Percentiles rank a stretch among this genome's conserved stretches.
Conservation (phyloP, 2,888 invertebrate species). For the Punctoribates punctum region DNA sequence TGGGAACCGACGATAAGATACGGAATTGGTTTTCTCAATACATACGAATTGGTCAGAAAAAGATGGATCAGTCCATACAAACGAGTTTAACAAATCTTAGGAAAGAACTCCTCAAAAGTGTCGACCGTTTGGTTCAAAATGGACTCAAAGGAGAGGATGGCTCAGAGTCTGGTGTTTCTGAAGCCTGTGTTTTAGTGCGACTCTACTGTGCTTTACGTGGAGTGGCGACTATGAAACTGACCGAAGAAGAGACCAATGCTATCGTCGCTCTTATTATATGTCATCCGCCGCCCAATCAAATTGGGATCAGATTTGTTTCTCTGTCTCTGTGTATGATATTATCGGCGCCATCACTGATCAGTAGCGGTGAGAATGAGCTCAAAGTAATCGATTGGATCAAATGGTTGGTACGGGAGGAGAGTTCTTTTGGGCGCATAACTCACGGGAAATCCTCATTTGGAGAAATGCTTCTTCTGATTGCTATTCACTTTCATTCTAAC, state of each 20-base stretch:
- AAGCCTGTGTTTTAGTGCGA: conserved; percentile 82
- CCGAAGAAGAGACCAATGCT: conserved; percentile 82
- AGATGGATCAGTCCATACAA: conserved; percentile 36
- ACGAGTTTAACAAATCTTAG: conserved; percentile 38
- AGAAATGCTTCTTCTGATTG: conserved; percentile 90
- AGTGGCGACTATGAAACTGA: conserved; percentile 87
- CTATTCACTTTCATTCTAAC: conserved; percentile 94
- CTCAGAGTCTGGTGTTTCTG: conserved; percentile 66
- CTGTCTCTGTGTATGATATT: conserved; percentile 89
- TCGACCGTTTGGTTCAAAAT: conserved; percentile 31
- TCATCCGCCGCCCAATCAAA: conserved; percentile 82
- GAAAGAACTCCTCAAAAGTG: conserved; percentile 33
- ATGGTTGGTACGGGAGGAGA: conserved; percentile 86
- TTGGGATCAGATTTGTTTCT: conserved; percentile 87
- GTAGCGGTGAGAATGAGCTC: conserved; percentile 72
- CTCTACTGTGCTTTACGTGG: conserved; percentile 88
- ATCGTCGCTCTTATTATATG: conserved; percentile 80
- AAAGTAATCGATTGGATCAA: conserved; percentile 82
- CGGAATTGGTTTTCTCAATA: conserved; percentile 90
- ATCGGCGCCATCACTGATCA: conserved; percentile 81
- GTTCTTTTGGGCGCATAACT: conserved; percentile 76
- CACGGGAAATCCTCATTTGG: conserved; percentile 79
- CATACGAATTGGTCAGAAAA: conserved; percentile 76
- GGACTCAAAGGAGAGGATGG: conserved; percentile 36
- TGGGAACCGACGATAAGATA: conserved; percentile 84